phyloP scores from a whole-genome alignment of 2,888 invertebrate species.

The Philereme vetulata region DNA sequence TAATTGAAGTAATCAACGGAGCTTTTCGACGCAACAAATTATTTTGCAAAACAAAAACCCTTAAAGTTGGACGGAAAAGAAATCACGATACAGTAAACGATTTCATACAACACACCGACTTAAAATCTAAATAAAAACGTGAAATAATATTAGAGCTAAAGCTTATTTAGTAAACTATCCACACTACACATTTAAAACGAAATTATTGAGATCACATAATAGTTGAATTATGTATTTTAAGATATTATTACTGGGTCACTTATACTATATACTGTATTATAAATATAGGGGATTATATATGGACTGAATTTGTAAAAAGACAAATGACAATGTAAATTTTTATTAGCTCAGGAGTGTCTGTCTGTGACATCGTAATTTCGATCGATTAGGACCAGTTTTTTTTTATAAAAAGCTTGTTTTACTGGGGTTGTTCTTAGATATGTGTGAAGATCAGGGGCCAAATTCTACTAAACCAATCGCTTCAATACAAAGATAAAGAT shows the following conservation, averaged over 20 bases:
- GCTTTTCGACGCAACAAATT: background rate
- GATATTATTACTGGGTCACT: constrained; percentile 15
- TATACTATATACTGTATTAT: background rate
- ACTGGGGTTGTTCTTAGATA: no score
- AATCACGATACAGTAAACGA: constrained; percentile 22
- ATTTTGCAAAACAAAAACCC: constrained; percentile 3
- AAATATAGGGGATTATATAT: no score
- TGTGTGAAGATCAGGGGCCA: no score
- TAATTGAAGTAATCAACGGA: no score
- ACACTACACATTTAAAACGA: constrained; percentile 17
- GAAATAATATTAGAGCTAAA: background rate
- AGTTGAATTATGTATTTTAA: constrained; percentile 15
- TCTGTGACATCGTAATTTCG: no score
- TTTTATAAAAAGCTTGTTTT: no score
- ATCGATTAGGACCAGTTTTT: no score
- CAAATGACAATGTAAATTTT: no score
- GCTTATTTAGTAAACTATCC: constrained; percentile 14
- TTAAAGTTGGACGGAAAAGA: constrained; percentile 25
- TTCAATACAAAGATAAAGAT: no score
- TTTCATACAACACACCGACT: constrained; percentile 2
- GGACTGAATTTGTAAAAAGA: no score
- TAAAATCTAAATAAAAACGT: constrained; percentile 3
- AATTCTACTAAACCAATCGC: no score
- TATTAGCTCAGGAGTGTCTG: no score
- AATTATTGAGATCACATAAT: constrained; percentile 26